phyloP scores from a whole-genome alignment of 2,888 invertebrate genomes.

The Cistogaster globosa region DNA sequence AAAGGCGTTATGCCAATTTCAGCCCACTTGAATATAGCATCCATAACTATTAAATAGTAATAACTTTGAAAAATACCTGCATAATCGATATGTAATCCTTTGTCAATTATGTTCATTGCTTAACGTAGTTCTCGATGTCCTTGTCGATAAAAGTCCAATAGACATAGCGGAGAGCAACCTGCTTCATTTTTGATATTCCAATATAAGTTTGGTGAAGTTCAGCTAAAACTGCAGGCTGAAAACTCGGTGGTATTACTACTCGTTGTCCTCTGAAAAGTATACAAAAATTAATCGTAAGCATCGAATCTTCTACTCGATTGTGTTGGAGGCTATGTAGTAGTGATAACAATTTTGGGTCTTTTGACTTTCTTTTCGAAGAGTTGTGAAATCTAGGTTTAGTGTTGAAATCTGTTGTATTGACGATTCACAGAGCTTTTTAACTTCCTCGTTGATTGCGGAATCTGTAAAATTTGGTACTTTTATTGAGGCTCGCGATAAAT shows the following conservation, averaged over 20 bases:
- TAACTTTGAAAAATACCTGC: not conserved
- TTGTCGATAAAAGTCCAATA: not conserved
- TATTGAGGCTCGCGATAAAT: too few relatives aligned
- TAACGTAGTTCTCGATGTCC: too few relatives aligned
- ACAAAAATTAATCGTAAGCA: conserved; percentile 63
- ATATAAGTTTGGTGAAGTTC: too few relatives aligned
- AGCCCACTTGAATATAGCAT: not conserved
- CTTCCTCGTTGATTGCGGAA: not conserved
- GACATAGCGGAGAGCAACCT: not conserved
- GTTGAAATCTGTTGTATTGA: conserved; percentile 54
- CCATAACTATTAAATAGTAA: not conserved
- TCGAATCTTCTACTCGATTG: conserved; percentile 47
- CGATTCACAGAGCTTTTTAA: not conserved
- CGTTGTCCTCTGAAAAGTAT: conserved; percentile 64
- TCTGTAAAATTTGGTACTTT: not conserved
- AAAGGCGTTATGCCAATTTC: too few relatives aligned
- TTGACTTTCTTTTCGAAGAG: conserved; percentile 46
- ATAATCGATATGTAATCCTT: not conserved
- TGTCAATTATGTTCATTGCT: not conserved
- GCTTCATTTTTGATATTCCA: not conserved
- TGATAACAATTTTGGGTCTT: conserved; percentile 43
- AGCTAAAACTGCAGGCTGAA: too few relatives aligned
- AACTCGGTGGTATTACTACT: too few relatives aligned
- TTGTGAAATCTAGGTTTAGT: conserved; percentile 47
- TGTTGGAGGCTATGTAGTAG: too few relatives aligned